Evolutionary conservation across 2,797 vertebrate genomes (phyloP).

Genomic region (Semaprochilodus insignis): DNA sequence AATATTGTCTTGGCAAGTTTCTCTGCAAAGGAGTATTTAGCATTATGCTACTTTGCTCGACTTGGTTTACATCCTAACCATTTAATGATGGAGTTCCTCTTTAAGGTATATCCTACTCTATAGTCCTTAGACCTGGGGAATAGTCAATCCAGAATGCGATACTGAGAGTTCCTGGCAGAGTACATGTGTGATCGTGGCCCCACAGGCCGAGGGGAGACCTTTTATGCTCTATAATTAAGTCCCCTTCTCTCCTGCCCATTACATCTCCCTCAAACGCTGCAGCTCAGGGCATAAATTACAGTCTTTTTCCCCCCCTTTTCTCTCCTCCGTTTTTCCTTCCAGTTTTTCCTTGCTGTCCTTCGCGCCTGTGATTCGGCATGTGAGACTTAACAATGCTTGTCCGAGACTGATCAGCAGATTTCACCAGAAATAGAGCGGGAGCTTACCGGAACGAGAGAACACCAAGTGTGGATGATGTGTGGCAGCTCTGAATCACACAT

Average conservation of each 20-base stretch:
- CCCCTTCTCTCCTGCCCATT: slow-evolving; percentile 52
- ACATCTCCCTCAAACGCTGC: slow-evolving; percentile 50
- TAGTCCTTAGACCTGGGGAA: neutral
- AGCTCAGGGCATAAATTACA: slow-evolving; percentile 71
- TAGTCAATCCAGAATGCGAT: neutral
- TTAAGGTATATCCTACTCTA: too few relatives aligned
- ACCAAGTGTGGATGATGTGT: slow-evolving; percentile 5
- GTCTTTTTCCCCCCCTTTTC: slow-evolving; percentile 52
- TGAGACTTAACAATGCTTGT: slow-evolving; percentile 19
- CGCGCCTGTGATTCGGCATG: neutral
- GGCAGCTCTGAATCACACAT: slow-evolving; percentile 19
- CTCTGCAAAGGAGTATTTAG: too few relatives aligned
- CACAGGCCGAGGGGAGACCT: slow-evolving; percentile 55
- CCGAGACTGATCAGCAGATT: neutral
- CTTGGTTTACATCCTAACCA: too few relatives aligned
- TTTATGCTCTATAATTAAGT: slow-evolving; percentile 72
- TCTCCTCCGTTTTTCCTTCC: neutral
- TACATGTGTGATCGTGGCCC: slow-evolving; percentile 46
- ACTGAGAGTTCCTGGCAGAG: slow-evolving; percentile 1
- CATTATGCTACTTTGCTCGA: too few relatives aligned
- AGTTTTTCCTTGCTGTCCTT: neutral
- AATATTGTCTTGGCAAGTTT: too few relatives aligned
- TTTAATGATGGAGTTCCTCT: too few relatives aligned
- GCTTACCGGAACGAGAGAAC: neutral
- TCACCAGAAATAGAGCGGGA: neutral